Percentiles rank a stretch among this genome's conserved stretches.
These are phyloP conservation scores for Cryptocephalus primarius DNA, from an alignment of 2,888 invertebrate genomes.

Conservation along the genomic window DNA sequence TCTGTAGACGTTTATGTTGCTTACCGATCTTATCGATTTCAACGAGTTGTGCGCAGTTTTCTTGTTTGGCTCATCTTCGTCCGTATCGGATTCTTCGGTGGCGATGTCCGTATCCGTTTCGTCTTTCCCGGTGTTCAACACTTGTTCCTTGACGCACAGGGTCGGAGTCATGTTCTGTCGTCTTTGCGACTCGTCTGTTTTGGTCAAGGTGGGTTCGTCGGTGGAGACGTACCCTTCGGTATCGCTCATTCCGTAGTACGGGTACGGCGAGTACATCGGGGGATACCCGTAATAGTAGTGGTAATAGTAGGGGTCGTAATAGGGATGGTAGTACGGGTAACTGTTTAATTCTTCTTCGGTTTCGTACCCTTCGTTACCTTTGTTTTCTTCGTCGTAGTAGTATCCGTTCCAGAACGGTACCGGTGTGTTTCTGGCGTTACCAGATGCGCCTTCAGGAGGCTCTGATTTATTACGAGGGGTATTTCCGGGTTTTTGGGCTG, in stretches of 20 bases:
- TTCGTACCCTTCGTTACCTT: constrained; percentile 1
- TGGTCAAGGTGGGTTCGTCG: constrained; percentile 31
- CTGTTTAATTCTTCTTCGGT: constrained; percentile 9
- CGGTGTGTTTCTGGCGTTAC: constrained; percentile 5
- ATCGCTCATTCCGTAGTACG: constrained; percentile 21
- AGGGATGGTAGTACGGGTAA: constrained; percentile 22
- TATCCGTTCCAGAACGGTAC: constrained; percentile 6
- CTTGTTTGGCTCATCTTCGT: constrained; percentile 8
- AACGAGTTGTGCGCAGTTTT: constrained; percentile 23
- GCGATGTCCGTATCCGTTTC: constrained; percentile 18
- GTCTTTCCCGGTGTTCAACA: not conserved
- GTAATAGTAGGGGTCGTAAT: constrained; percentile 32
- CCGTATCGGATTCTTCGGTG: constrained; percentile 4
- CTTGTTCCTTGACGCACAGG: constrained; percentile 11
- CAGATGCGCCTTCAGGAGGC: constrained; percentile 8
- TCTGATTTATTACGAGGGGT: constrained; percentile 7
- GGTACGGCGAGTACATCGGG: constrained; percentile 27
- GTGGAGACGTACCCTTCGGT: constrained; percentile 36
- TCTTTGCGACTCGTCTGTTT: constrained; percentile 10
- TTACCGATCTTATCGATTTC: constrained; percentile 43
- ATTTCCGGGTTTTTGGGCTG: constrained; percentile 1
- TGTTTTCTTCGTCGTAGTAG: constrained; percentile 5
- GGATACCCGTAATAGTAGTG: constrained; percentile 29
- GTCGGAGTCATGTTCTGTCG: constrained; percentile 16
- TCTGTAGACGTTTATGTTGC: constrained; percentile 40